Evolutionary conservation across 2,113 vertebrate species (phyloP), one percentile per base, ranked within the genome.

Genomic region (Rhabdornis inornatus): DNA sequence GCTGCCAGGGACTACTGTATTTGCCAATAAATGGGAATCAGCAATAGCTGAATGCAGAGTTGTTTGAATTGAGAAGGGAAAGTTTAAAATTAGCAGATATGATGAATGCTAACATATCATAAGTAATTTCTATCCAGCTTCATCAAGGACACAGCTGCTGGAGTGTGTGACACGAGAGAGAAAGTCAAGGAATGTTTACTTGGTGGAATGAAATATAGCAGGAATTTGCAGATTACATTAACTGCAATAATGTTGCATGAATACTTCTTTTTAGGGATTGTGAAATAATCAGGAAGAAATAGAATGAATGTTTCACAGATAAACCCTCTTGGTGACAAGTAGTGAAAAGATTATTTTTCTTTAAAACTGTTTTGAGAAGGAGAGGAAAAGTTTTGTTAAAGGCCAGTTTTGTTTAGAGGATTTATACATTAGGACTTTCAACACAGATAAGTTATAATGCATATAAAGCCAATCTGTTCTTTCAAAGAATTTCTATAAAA

Each of bases 81-180:
- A 93, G 92, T 95, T 95, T 96, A 96, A 97, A 97, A 96, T 97
- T 96, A 96, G 95, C 92, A 74, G 91, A 81, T 60, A 71, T 87
- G 88, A 95, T 96, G 93, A 95, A 96, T 96, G 72, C 90, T 75
- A 19, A 86, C 60, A 64, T 71, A 59, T 86, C 92, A 49, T 40
- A 91, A 92, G 71, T 94, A 70, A 96, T 97, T 96, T 95, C 63
- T 90, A 42, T 47, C 85, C 83, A 83, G 76, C 82, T 92, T 74
- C 68, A 68, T 95, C 90, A 92, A 91, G 90, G 87, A 17, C 95
- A 91, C 94, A 96, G 95, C 95, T 96, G 94, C 80, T 70, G 75
- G 82, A 96, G 90, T 79, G 85, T 86, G 76, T 66, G 85, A 92
- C 71, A 77, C 14, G 24, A 81, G 84, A 85, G 70, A 33, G 52